Conservation (phyloP, 2,888 invertebrate genomes). For the Acronicta aceris region DNA sequence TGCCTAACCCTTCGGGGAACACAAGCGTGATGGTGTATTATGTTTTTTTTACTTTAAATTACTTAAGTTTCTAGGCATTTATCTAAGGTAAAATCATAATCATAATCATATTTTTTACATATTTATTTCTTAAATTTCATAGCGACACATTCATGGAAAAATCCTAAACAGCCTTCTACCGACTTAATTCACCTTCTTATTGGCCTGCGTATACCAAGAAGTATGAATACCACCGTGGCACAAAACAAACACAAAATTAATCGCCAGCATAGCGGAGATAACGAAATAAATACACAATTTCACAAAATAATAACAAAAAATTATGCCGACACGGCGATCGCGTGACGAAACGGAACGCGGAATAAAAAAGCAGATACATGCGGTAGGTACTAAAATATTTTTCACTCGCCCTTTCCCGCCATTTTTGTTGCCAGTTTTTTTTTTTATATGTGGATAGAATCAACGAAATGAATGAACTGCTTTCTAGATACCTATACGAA, state of each 20-base stretch:
- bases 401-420: slow-evolving; percentile 48
- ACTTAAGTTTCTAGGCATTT: too few species aligned
- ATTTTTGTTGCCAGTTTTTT: slow-evolving; percentile 35
- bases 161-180: not conserved
- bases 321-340: slow-evolving; percentile 55
- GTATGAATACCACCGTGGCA: slow-evolving; percentile 27
- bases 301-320: slow-evolving; percentile 54
- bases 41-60: too few species aligned
- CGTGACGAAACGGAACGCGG: slow-evolving; percentile 58
- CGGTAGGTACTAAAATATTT: slow-evolving; percentile 37
- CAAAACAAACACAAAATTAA: slow-evolving; percentile 56
- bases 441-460: not conserved
- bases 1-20: too few species aligned
- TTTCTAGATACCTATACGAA: too few species aligned
- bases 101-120: too few species aligned
- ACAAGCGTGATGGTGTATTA: too few species aligned
- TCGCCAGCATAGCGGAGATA: slow-evolving; percentile 53
- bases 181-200: slow-evolving; percentile 38
- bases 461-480: not conserved
- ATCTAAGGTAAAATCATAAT: too few species aligned
- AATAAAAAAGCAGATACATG: slow-evolving; percentile 49
- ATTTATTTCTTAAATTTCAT: slow-evolving; percentile 8
- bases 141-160: slow-evolving; percentile 15
- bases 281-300: slow-evolving; percentile 56
- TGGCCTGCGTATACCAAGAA: slow-evolving; percentile 31